A percentile compares a stretch with the other conserved stretches of the same genome.
Evolutionary conservation across 2,113 vertebrate species (phyloP).

Genomic region (Lepus europaeus): DNA sequence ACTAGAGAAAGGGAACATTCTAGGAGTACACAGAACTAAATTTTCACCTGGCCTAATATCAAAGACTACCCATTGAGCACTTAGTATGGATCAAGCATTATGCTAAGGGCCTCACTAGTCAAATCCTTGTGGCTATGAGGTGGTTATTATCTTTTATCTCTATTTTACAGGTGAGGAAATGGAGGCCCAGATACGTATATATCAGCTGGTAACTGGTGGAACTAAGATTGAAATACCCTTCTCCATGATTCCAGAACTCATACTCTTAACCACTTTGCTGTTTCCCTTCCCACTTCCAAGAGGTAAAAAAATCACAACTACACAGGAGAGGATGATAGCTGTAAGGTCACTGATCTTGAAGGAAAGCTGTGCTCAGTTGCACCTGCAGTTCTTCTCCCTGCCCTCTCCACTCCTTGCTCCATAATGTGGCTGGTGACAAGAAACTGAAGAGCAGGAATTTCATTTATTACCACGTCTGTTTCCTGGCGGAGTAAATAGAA

Average conservation of each 20-base stretch:
- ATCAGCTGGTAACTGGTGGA: not conserved
- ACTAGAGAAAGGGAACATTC: not conserved
- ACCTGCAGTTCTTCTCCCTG: not conserved
- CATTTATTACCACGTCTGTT: not conserved
- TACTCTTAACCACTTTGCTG: not conserved
- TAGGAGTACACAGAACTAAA: not conserved
- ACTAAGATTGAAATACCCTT: not conserved
- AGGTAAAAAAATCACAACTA: not conserved
- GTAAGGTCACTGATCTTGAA: not conserved
- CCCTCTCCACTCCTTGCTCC: not conserved
- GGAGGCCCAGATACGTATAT: not conserved
- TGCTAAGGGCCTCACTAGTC: not conserved
- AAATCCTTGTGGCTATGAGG: not conserved
- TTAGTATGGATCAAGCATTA: not conserved
- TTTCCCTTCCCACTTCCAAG: not conserved
- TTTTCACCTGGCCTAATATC: too few species aligned
- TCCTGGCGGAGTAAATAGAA: slow-evolving; percentile 3
- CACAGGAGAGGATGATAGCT: not conserved
- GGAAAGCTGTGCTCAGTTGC: not conserved
- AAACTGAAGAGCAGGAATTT: not conserved
- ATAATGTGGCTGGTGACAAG: not conserved
- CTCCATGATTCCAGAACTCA: not conserved
- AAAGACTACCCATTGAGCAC: not conserved
- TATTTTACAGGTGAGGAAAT: slow-evolving; percentile 38
- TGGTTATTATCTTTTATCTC: not conserved